Evolutionary conservation across 1,140 invertebrate genomes (phyloP).

Genomic region (Platorchestia sp.): DNA sequence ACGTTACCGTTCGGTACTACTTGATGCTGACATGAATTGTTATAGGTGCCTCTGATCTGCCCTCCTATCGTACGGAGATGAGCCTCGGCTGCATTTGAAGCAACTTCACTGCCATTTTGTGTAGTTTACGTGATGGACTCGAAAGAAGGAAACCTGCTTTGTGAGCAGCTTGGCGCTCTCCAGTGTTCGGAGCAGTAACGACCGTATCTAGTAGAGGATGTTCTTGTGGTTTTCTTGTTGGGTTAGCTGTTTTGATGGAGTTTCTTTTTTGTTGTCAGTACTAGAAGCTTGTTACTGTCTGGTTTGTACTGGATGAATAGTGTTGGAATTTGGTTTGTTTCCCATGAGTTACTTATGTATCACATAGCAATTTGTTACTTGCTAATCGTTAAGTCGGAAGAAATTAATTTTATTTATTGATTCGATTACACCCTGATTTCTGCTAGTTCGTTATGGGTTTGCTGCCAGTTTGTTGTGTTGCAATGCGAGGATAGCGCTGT

Average conservation of each 20-base stretch:
- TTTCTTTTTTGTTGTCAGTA: slow-evolving; percentile 50
- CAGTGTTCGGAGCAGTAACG: slow-evolving; percentile 27
- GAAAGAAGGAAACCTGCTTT: slow-evolving; percentile 19
- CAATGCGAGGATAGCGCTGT: neutral
- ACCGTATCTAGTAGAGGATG: slow-evolving; percentile 5
- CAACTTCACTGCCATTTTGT: slow-evolving; percentile 54
- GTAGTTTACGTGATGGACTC: slow-evolving; percentile 48
- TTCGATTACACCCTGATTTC: neutral
- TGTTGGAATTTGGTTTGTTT: slow-evolving; percentile 53
- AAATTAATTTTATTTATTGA: slow-evolving; percentile 25
- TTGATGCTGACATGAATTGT: neutral
- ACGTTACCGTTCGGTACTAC: neutral
- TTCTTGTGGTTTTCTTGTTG: slow-evolving; percentile 52
- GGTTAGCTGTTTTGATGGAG: slow-evolving; percentile 54
- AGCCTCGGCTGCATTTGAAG: slow-evolving; percentile 51
- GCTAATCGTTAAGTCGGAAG: slow-evolving; percentile 28
- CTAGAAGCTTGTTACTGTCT: slow-evolving; percentile 54
- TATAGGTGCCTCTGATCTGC: slow-evolving; percentile 1
- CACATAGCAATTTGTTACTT: slow-evolving; percentile 46
- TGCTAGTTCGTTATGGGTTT: neutral
- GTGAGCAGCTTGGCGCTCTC: neutral
- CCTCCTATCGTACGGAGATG: neutral
- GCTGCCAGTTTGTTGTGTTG: neutral
- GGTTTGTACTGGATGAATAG: slow-evolving; percentile 52
- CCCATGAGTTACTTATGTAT: slow-evolving; percentile 54